Evolutionary conservation across 2,113 vertebrate species (phyloP).

Genomic region (Crotalus horridus): DNA sequence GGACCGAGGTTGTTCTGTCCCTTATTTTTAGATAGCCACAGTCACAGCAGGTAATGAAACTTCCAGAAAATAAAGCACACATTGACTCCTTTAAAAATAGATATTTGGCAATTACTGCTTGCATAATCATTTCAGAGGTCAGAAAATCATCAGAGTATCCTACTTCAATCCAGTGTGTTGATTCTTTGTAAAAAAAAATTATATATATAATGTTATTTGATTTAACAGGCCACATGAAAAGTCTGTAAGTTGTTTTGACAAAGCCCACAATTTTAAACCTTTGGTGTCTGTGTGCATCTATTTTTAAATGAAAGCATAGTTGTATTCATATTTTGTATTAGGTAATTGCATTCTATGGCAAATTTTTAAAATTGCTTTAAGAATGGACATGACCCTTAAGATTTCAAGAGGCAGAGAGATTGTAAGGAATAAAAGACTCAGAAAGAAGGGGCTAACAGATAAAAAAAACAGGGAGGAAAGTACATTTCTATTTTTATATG

Average conservation of each 20-base stretch:
- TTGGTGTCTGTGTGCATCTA: background rate
- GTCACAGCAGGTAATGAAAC: slow-evolving; percentile 10
- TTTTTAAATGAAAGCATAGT: background rate
- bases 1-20: background rate
- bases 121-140: slow-evolving; percentile 48
- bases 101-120: background rate
- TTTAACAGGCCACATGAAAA: slow-evolving; percentile 4
- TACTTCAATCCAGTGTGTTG: background rate
- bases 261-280: slow-evolving; percentile 5
- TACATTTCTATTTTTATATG: background rate
- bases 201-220: rapidly evolving
- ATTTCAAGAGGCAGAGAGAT: background rate
- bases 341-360: background rate
- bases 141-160: slow-evolving; percentile 34
- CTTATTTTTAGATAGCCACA: slow-evolving; percentile 18
- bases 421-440: background rate
- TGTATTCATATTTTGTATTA: background rate
- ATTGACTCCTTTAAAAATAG: slow-evolving; percentile 24
- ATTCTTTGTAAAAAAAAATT: background rate
- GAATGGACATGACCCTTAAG: background rate
- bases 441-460: background rate
- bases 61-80: background rate
- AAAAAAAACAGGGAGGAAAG: background rate
- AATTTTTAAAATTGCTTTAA: background rate
- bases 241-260: background rate